A percentile compares a stretch with the other conserved stretches of the same genome.
These are phyloP conservation scores for Rhizoglyphus robini DNA, from an alignment of 1,140 invertebrate species.

Conservation along the genomic window DNA sequence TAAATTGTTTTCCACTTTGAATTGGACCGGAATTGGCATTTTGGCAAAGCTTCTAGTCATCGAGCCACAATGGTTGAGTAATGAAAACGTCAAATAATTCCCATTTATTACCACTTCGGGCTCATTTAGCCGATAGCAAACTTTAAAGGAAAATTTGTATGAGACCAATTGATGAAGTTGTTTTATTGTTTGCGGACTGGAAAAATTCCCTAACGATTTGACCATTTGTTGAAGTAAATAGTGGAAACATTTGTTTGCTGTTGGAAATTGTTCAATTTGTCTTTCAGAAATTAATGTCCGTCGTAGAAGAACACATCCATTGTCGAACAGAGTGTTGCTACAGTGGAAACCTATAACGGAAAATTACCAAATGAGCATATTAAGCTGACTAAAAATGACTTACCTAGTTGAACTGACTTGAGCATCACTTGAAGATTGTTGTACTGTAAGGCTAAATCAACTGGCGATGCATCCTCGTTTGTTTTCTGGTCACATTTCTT, in stretches of 20 bases:
- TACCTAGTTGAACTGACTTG: too few species aligned
- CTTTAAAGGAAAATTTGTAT: neutral
- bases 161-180: neutral
- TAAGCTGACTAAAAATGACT: too few species aligned
- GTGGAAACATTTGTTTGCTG: neutral
- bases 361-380: too few species aligned
- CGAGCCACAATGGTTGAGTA: conserved; percentile 1
- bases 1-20: neutral
- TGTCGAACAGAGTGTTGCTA: neutral
- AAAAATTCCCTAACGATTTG: neutral
- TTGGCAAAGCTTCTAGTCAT: neutral
- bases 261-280: neutral
- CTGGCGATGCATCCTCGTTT: neutral
- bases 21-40: neutral
- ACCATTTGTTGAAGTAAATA: neutral
- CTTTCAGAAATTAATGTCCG: neutral
- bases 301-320: neutral
- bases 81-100: neutral
- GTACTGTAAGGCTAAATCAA: neutral
- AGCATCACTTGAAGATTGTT: neutral
- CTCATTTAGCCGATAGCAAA: neutral
- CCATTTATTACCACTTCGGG: neutral
- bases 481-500: neutral
- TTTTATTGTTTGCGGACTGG: neutral
- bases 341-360: neutral